phyloP scores from a whole-genome alignment of 1,140 invertebrate genomes.

The Lasioglossum baleicum region DNA sequence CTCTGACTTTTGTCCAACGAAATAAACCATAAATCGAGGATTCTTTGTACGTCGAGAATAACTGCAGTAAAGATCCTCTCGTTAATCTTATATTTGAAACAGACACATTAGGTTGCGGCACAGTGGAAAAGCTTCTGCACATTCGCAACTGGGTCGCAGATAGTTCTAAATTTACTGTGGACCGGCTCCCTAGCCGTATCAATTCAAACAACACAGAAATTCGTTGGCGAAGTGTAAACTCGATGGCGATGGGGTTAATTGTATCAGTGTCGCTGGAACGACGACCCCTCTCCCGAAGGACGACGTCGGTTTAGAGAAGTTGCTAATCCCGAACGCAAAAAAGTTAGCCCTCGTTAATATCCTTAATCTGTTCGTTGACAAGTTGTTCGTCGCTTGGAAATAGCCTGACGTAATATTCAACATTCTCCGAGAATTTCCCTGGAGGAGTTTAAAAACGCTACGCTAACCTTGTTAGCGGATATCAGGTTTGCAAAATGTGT shows the following conservation, averaged over 20 bases:
- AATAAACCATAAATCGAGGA: neutral
- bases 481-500: no score
- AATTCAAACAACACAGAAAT: no score
- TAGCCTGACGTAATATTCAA: constrained; percentile 1
- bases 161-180: no score
- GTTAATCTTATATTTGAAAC: no score
- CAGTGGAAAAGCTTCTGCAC: no score
- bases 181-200: no score
- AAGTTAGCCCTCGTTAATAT: neutral
- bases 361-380: constrained; percentile 20
- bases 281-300: neutral
- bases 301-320: neutral
- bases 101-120: no score
- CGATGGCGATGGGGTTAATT: neutral
- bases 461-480: neutral
- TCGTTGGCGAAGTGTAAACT: no score
- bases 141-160: no score
- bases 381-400: neutral
- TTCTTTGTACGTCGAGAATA: no score
- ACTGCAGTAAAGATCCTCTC: no score
- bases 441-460: constrained; percentile 3
- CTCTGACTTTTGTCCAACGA: neutral
- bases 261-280: neutral
- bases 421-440: neutral
- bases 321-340: neutral